phyloP scores from a whole-genome alignment of 1,140 invertebrate species.

The Drosophila dunni region DNA sequence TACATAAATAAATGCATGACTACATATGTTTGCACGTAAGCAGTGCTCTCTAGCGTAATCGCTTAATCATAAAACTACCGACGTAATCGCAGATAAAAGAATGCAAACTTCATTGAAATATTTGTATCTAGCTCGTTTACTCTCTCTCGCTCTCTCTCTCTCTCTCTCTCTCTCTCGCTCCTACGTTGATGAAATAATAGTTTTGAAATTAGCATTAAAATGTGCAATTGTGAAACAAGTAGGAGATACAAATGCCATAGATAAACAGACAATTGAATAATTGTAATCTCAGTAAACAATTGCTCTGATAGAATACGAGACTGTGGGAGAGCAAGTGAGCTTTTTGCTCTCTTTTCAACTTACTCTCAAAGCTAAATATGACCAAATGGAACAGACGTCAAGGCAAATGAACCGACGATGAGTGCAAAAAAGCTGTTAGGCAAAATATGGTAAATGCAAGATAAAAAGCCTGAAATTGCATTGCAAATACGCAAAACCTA shows the following conservation, averaged over 20 bases:
- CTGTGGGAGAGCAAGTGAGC: conserved; percentile 7
- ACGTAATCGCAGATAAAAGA: conserved; percentile 65
- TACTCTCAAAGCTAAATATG: conserved; percentile 31
- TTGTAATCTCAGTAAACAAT: conserved; percentile 37
- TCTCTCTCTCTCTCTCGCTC: neutral
- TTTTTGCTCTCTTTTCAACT: conserved; percentile 14
- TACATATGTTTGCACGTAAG: conserved; percentile 2
- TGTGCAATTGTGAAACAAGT: conserved; percentile 54
- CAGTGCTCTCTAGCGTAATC: conserved; percentile 50
- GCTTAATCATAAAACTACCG: conserved; percentile 43
- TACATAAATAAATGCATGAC: neutral
- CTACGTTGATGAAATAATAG: conserved; percentile 25
- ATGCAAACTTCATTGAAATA: conserved; percentile 57
- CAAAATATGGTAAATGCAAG: conserved; percentile 31
- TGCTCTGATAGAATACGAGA: conserved; percentile 12
- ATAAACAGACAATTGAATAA: conserved; percentile 22
- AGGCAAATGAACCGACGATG: conserved; percentile 46
- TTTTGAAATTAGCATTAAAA: conserved; percentile 67
- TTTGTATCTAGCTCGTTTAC: conserved; percentile 31
- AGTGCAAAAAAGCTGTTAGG: conserved; percentile 39
- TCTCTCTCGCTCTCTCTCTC: neutral
- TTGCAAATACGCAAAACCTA: conserved; percentile 6
- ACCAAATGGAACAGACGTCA: conserved; percentile 46
- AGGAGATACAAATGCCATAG: conserved; percentile 20
- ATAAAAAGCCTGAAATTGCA: conserved; percentile 27